Conservation (phyloP, 1,140 invertebrate genomes). For the Lamellibrachia luymesi region DNA sequence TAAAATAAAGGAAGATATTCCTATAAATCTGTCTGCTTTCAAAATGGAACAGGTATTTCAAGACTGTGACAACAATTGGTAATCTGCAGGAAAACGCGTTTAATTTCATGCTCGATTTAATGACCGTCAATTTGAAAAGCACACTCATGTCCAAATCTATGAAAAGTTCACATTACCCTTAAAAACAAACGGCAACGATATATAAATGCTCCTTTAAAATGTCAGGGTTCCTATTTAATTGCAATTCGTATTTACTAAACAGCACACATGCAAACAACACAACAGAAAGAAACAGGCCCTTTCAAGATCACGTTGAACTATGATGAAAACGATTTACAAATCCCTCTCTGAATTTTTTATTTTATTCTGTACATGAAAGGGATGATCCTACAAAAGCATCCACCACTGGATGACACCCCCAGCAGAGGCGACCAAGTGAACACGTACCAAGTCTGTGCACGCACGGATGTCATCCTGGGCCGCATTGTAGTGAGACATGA, state of each 20-base stretch:
- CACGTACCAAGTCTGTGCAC: constrained; percentile 29
- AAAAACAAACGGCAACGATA: too few relatives aligned
- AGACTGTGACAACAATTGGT: neutral
- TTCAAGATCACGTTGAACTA: neutral
- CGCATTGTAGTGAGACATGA: constrained; percentile 28
- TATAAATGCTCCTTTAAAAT: too few relatives aligned
- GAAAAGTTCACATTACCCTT: too few relatives aligned
- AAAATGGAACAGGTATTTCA: neutral
- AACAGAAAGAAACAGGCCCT: neutral
- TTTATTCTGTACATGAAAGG: neutral
- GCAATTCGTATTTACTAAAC: too few relatives aligned
- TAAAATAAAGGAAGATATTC: too few relatives aligned
- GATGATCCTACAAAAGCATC: neutral
- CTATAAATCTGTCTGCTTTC: too few relatives aligned
- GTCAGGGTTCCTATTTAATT: constrained; percentile 2
- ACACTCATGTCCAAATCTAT: too few relatives aligned
- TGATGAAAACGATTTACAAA: neutral
- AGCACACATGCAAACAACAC: constrained; percentile 10
- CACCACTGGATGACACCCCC: neutral
- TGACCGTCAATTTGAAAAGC: too few relatives aligned
- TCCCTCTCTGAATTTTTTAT: neutral
- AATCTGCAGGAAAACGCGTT: too few relatives aligned
- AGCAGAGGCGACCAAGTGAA: neutral
- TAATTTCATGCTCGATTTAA: too few relatives aligned
- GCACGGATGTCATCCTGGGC: constrained; percentile 34